phyloP scores from a whole-genome alignment of 2,113 vertebrate genomes.

The Hypanus sabinus region DNA sequence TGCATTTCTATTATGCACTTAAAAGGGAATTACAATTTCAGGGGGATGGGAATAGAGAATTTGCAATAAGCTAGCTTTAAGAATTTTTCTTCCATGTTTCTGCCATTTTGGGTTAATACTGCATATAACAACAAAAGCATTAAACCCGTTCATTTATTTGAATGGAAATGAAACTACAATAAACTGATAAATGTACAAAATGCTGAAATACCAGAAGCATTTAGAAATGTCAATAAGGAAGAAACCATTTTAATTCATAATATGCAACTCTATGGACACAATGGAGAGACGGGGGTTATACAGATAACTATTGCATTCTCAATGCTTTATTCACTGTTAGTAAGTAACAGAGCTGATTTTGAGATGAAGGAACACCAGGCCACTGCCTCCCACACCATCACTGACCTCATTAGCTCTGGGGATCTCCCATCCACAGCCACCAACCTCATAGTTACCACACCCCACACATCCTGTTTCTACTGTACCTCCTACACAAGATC shows the following conservation, averaged over 20 bases:
- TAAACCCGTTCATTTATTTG: not conserved
- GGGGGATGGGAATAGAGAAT: not conserved
- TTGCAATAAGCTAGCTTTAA: not conserved
- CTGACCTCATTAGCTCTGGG: too few relatives aligned
- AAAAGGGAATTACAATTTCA: not conserved
- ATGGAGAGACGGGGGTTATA: not conserved
- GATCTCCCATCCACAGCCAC: too few relatives aligned
- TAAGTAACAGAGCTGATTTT: not conserved
- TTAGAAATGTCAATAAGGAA: not conserved
- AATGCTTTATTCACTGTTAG: not conserved
- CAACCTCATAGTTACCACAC: too few relatives aligned
- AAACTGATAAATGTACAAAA: not conserved
- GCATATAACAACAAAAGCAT: not conserved
- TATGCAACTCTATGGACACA: not conserved
- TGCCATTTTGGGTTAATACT: not conserved
- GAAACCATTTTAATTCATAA: not conserved
- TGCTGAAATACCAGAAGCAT: not conserved
- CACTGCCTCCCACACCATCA: too few relatives aligned
- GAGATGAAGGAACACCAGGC: not conserved
- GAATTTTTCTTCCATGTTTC: not conserved
- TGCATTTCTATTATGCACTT: not conserved
- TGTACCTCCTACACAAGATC: too few relatives aligned
- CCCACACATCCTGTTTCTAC: too few relatives aligned
- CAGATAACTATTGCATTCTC: not conserved
- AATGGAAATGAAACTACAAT: not conserved